phyloP scores from a whole-genome alignment of 2,888 invertebrate species.

The Mamestra brassicae region DNA sequence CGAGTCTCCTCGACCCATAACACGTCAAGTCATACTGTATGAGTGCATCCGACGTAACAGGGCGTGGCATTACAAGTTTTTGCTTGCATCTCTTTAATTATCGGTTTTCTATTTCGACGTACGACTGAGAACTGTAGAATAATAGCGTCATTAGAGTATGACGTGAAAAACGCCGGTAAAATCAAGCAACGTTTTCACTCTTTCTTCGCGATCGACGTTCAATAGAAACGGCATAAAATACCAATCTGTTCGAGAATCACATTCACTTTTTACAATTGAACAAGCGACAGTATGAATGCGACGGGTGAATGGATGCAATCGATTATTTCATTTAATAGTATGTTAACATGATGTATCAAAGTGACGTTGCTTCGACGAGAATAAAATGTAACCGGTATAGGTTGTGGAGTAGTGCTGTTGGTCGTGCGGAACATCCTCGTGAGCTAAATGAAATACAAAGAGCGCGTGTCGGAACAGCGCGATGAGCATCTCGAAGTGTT shows the following conservation, averaged over 20 bases:
- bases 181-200: conserved; percentile 78
- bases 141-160: conserved; percentile 79
- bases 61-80: conserved; percentile 69
- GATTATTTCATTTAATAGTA: conserved; percentile 55
- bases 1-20: conserved; percentile 46
- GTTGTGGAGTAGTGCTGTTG: conserved; percentile 7
- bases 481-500: conserved; percentile 68
- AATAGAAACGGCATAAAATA: conserved; percentile 73
- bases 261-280: conserved; percentile 73
- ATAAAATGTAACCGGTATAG: conserved; percentile 32
- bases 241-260: conserved; percentile 66
- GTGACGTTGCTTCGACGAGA: conserved; percentile 29
- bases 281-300: conserved; percentile 33
- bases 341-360: conserved; percentile 40
- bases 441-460: conserved; percentile 28
- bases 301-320: conserved; percentile 55
- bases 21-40: conserved; percentile 23
- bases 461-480: conserved; percentile 55
- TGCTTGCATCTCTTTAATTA: conserved; percentile 75
- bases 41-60: conserved; percentile 57
- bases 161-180: conserved; percentile 74
- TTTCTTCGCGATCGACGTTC: conserved; percentile 72
- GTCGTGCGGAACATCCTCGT: conserved; percentile 34
- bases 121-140: conserved; percentile 83
- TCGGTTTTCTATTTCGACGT: conserved; percentile 84